These are phyloP conservation scores for Ellobium chinense DNA, from an alignment of 2,888 invertebrate species.

Conservation along the genomic window DNA sequence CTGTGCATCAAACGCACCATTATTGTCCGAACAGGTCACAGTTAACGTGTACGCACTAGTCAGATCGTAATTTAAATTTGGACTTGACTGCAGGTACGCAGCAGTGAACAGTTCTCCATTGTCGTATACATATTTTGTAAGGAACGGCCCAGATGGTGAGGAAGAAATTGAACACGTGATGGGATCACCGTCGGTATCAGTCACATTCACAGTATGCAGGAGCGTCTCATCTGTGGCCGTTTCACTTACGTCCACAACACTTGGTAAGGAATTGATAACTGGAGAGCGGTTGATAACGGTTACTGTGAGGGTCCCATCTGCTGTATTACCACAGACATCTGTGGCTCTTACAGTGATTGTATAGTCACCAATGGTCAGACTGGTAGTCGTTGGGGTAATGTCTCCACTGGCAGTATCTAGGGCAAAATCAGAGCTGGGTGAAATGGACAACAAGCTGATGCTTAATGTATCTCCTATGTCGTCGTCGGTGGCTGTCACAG, in stretches of 20 bases:
- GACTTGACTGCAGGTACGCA: background rate
- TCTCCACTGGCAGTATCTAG: background rate
- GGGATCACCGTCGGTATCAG: background rate
- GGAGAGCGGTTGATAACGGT: background rate
- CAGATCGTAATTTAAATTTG: background rate
- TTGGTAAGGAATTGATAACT: background rate
- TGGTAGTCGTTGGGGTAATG: background rate
- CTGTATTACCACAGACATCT: background rate
- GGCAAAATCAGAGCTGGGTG: background rate
- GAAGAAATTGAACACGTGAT: background rate
- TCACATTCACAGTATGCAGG: background rate
- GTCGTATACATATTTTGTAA: background rate
- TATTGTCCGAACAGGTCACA: conserved; percentile 8
- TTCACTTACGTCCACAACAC: background rate
- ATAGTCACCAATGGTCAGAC: background rate
- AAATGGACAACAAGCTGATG: background rate
- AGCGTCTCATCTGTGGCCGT: background rate
- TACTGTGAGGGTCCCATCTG: background rate
- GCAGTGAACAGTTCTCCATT: background rate
- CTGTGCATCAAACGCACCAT: background rate
- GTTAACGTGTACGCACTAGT: background rate
- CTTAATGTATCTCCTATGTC: background rate
- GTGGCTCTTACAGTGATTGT: background rate
- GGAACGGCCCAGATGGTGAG: background rate
- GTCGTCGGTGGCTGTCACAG: background rate